Conservation (phyloP, 2,113 vertebrate species). For the Panthera tigris region DNA sequence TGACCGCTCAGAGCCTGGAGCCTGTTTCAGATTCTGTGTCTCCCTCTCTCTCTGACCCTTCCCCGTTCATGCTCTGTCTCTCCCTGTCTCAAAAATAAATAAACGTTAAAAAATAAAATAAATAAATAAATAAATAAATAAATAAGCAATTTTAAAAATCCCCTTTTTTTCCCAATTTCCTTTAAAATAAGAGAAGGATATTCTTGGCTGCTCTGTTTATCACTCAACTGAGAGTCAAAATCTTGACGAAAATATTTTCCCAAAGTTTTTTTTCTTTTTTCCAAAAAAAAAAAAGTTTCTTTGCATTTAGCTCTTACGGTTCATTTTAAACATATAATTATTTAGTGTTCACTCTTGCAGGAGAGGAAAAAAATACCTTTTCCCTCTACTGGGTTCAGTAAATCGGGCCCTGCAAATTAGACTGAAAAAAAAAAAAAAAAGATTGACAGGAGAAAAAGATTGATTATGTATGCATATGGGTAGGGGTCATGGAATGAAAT, state of each 20-base stretch:
- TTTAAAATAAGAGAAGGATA: neutral
- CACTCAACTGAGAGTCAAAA: neutral
- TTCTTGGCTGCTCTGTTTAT: neutral
- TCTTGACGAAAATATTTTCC: neutral
- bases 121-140: too few species aligned
- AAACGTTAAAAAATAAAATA: too few species aligned
- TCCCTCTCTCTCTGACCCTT: too few species aligned
- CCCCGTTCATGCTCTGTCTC: too few species aligned
- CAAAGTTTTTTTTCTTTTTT: neutral
- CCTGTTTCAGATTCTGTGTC: too few species aligned
- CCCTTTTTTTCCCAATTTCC: neutral
- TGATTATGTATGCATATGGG: neutral
- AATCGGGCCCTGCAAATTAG: neutral
- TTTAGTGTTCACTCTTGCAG: neutral
- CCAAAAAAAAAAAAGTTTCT: neutral
- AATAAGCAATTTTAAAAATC: neutral
- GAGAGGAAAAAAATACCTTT: neutral
- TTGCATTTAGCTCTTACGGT: neutral
- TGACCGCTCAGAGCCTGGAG: too few species aligned
- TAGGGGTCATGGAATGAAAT: neutral
- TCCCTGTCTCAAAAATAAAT: too few species aligned
- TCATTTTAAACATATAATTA: neutral
- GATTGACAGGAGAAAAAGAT: too few species aligned
- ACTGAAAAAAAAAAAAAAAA: neutral
- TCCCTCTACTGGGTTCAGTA: neutral